Evolutionary conservation across 2,888 invertebrate species (phyloP), one percentile per base, ranked within the genome.

Genomic region (Perdita meconis): DNA sequence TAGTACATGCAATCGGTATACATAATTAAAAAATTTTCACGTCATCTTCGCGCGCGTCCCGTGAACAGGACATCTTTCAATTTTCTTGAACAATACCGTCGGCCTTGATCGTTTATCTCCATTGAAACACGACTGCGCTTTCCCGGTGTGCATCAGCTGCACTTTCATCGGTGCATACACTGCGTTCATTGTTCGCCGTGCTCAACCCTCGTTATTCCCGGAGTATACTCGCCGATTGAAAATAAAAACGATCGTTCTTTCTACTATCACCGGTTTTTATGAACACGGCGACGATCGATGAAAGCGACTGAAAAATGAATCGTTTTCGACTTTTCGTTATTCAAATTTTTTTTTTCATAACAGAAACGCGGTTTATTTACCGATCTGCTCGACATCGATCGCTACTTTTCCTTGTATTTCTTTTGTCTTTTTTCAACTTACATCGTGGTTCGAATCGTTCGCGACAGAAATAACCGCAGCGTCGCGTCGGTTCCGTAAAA

Each of bases 71-170:
- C 30, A 30, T 30, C 30, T 56, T 68, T 68, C 65, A 59, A 50
- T 65, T 65, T 71, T 42, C 59, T 71, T 65, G 13, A 57, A 59
- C 71, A 55, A 57, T 57, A 57, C 38, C 36, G 40, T 36, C 40
- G 63, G 47, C 44, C 60, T 50, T 30, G 44, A 55, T 55, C 60
- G 56, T 73, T 67, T 61, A 60, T 73, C 61, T 63, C 57, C 24
- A 51, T 73, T 67, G 60, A 63, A 59, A 53, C 53, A 24, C 42
- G 3, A 34, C 56, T 13, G 34, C 12, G 56, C 12, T 30, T 30
- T 30, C 30, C 22, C 60, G 53, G 24, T 36, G 26, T 26, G 68
- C 42, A 56, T 60, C 53, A 56, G 56, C 22, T 38, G 42, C 50
- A 16, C 55, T 47, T 60, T 51, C 26, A 13, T 65, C 42, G 42